Evolutionary conservation across 2,113 vertebrate species (phyloP).

Genomic region (Oryzias melastigma): DNA sequence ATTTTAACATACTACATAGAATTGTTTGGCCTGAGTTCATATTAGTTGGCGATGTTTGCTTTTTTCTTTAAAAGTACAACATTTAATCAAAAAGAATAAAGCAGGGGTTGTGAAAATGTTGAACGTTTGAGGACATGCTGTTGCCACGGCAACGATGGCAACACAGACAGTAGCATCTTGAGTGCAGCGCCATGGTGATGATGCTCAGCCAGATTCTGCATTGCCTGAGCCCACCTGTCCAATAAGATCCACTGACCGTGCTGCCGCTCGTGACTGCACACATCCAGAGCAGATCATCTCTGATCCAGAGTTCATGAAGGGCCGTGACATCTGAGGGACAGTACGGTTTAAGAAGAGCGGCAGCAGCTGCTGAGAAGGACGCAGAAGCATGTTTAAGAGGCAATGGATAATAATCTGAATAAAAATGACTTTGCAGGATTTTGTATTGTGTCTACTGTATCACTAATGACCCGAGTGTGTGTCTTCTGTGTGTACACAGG

Average conservation of each 20-base stretch:
- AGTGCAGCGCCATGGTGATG: slow-evolving; percentile 58
- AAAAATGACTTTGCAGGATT: no score
- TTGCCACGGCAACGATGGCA: slow-evolving; percentile 65
- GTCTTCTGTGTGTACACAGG: slow-evolving; percentile 72
- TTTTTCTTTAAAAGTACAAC: no score
- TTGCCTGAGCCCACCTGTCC: slow-evolving; percentile 47
- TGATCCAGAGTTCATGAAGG: slow-evolving; percentile 9
- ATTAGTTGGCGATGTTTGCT: no score
- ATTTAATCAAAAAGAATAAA: no score
- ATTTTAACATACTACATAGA: no score
- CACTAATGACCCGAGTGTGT: not conserved
- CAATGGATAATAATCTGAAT: no score
- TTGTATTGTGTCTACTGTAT: no score
- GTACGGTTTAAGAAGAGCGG: slow-evolving; percentile 10
- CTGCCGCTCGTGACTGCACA: slow-evolving; percentile 12
- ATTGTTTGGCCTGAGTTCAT: no score
- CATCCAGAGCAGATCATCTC: slow-evolving; percentile 6
- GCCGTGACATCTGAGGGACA: slow-evolving; percentile 18
- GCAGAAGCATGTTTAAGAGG: no score
- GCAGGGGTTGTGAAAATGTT: slow-evolving; percentile 4
- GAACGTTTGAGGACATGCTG: slow-evolving; percentile 27
- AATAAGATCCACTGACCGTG: slow-evolving; percentile 32
- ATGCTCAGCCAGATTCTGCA: slow-evolving; percentile 8
- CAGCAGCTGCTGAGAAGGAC: not conserved
- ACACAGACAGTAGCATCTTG: slow-evolving; percentile 41